Evolutionary conservation across 2,888 invertebrate genomes (phyloP).

Genomic region (Lissonota sp.): DNA sequence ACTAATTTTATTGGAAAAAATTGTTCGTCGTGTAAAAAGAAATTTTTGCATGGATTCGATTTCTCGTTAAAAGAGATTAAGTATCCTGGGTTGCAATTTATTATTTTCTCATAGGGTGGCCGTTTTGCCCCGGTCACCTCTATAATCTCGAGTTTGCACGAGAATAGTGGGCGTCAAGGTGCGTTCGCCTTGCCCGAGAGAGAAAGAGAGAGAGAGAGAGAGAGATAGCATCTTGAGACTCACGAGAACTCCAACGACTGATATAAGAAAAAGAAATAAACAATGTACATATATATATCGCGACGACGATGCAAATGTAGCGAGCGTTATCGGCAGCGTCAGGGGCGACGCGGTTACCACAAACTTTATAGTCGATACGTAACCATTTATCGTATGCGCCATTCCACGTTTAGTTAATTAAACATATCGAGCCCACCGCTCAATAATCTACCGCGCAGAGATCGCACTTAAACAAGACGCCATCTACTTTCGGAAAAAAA

Average conservation of each 20-base stretch:
- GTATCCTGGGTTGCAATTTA: too few species aligned
- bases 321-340: constrained; percentile 75
- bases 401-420: constrained; percentile 79
- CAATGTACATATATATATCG: too few species aligned
- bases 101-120: too few species aligned
- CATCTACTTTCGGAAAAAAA: constrained; percentile 9
- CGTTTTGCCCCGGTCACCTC: too few species aligned
- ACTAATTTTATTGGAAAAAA: too few species aligned
- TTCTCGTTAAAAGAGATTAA: too few species aligned
- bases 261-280: too few species aligned
- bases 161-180: constrained; percentile 76
- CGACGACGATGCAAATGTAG: constrained; percentile 62
- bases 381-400: constrained; percentile 74
- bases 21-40: too few species aligned
- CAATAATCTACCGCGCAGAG: constrained; percentile 47
- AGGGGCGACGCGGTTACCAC: constrained; percentile 70
- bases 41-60: too few species aligned
- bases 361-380: constrained; percentile 78
- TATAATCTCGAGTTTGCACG: constrained; percentile 55
- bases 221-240: constrained; percentile 51
- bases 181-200: constrained; percentile 66
- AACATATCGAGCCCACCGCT: constrained; percentile 66
- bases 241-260: constrained; percentile 7
- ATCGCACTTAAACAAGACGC: not conserved
- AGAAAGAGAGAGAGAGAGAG: constrained; percentile 12